Conservation (phyloP, 2,888 invertebrate genomes). For the Cantharis rustica region DNA sequence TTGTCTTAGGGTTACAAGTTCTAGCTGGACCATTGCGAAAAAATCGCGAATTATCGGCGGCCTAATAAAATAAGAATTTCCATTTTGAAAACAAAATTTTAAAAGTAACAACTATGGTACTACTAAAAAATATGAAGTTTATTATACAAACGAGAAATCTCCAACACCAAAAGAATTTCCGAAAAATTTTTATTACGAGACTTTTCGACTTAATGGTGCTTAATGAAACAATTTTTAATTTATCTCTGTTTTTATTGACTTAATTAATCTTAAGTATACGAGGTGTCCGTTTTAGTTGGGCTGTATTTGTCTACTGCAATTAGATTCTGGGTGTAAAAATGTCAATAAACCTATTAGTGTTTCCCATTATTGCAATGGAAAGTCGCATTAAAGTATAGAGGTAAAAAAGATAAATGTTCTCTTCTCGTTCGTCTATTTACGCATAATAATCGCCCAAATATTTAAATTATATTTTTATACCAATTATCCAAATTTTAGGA, state of each 20-base stretch:
- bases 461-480: neutral
- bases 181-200: conserved; percentile 1
- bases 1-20: neutral
- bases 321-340: neutral
- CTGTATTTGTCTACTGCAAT: neutral
- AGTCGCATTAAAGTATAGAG: neutral
- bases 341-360: neutral
- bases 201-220: conserved; percentile 15
- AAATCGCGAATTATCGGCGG: neutral
- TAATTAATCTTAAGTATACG: conserved; percentile 19
- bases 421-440: neutral
- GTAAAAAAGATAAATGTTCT: neutral
- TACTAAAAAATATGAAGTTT: neutral
- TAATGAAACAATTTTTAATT: conserved; percentile 11
- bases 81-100: neutral
- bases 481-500: neutral
- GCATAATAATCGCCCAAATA: neutral
- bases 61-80: neutral
- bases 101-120: neutral
- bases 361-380: neutral
- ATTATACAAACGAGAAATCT: neutral
- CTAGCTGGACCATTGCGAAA: neutral
- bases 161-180: neutral
- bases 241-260: neutral
- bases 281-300: neutral